Conservation (phyloP, 2,888 invertebrate genomes). For the Maniola hyperantus region DNA sequence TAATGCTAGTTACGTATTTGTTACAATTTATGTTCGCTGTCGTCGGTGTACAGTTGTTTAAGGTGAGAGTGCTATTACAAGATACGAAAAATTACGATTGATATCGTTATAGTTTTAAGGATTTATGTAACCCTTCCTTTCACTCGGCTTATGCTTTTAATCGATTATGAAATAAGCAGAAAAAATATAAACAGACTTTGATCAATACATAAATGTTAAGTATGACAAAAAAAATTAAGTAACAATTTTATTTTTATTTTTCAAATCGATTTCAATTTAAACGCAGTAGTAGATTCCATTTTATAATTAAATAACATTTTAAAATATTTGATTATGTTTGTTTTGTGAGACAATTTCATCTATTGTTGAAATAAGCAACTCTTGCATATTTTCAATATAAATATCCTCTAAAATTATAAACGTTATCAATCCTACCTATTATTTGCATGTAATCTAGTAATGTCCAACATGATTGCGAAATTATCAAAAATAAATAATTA, state of each 20-base stretch:
- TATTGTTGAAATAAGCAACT: no score
- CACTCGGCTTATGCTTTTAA: no score
- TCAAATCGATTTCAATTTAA: no score
- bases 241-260: no score
- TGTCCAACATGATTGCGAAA: neutral
- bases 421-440: constrained; percentile 5
- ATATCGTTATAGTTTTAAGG: constrained; percentile 14
- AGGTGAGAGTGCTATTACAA: constrained; percentile 85
- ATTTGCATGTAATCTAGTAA: constrained; percentile 12
- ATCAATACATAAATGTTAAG: no score
- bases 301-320: no score
- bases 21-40: constrained; percentile 99
- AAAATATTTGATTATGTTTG: no score
- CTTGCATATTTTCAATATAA: neutral
- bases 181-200: no score
- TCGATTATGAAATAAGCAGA: no score
- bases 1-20: constrained; percentile 99
- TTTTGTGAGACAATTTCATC: no score
- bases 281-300: no score
- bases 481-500: constrained; percentile 21
- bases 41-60: constrained; percentile 99
- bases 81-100: constrained; percentile 2
- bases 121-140: neutral
- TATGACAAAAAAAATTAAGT: no score
- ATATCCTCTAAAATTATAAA: neutral